Conservation (phyloP, 2,113 vertebrate species). For the Microcebus griseorufus region DNA sequence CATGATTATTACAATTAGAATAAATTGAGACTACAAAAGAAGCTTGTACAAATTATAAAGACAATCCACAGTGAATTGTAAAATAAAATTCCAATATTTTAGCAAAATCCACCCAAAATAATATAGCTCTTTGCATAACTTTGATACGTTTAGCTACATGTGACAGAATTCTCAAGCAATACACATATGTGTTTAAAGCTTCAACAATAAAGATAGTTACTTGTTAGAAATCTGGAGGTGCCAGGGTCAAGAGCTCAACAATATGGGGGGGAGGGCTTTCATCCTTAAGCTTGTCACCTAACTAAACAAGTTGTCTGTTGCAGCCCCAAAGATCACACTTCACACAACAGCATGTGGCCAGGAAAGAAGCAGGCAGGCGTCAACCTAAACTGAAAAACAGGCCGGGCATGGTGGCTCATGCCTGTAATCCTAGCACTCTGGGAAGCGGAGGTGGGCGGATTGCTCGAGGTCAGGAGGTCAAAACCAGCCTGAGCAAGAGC, state of each 20-base stretch:
- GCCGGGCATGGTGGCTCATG: too few relatives aligned
- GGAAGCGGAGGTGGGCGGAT: too few relatives aligned
- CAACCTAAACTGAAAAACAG: neutral
- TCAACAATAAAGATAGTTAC: neutral
- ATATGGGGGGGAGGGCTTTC: too few relatives aligned
- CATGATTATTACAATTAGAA: neutral
- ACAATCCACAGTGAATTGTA: neutral
- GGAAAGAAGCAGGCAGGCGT: neutral
- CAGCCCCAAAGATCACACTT: neutral
- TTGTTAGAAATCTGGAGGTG: neutral
- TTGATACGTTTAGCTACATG: neutral
- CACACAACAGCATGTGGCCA: neutral
- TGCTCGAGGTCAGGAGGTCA: too few relatives aligned
- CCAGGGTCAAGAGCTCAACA: neutral
- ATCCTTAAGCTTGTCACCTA: neutral
- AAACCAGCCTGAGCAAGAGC: too few relatives aligned
- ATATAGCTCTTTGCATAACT: neutral
- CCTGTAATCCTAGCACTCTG: too few relatives aligned
- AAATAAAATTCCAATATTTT: neutral
- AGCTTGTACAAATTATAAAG: neutral
- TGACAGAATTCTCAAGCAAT: neutral
- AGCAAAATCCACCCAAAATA: neutral
- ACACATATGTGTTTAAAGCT: neutral
- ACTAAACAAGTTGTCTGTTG: neutral
- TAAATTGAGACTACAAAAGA: neutral